These are phyloP conservation scores for Lycophotia porphyrea DNA, from an alignment of 2,888 invertebrate genomes.

Conservation along the genomic window DNA sequence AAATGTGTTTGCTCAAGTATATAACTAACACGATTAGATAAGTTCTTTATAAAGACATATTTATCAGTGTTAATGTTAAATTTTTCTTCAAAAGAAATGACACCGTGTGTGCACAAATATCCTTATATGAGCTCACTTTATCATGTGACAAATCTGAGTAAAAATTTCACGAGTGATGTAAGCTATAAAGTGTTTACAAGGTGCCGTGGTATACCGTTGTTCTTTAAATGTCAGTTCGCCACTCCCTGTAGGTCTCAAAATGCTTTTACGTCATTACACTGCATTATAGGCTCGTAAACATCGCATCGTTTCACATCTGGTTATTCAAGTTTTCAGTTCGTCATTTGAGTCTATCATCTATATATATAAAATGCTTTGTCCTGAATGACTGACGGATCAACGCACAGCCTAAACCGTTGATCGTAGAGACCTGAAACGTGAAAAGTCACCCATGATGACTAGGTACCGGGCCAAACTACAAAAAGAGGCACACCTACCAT, in stretches of 20 bases:
- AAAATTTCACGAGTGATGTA: slow-evolving; percentile 16
- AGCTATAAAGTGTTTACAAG: slow-evolving; percentile 17
- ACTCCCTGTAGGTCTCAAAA: slow-evolving; percentile 58
- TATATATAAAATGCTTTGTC: too few species aligned
- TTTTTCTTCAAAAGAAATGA: slow-evolving; percentile 52
- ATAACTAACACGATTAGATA: slow-evolving; percentile 75
- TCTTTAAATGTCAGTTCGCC: slow-evolving; percentile 23
- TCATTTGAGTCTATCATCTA: slow-evolving; percentile 48
- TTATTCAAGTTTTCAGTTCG: slow-evolving; percentile 69
- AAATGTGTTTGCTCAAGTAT: slow-evolving; percentile 71
- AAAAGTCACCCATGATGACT: too few species aligned
- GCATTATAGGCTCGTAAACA: slow-evolving; percentile 73
- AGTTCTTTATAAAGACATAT: slow-evolving; percentile 66
- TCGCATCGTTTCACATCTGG: slow-evolving; percentile 70
- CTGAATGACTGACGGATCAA: too few species aligned
- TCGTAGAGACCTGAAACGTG: too few species aligned
- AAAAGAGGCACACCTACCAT: too few species aligned
- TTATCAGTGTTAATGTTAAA: slow-evolving; percentile 57
- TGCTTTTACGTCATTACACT: slow-evolving; percentile 70
- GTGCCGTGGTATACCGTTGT: neutral
- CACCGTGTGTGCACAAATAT: slow-evolving; percentile 36
- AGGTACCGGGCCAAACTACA: too few species aligned
- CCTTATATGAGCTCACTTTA: slow-evolving; percentile 28
- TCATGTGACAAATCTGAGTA: slow-evolving; percentile 28
- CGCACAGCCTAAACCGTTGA: too few species aligned